Evolutionary conservation across 1,140 invertebrate species (phyloP), one percentile per base, ranked within the genome.

Genomic region (Aphidius gifuensis): DNA sequence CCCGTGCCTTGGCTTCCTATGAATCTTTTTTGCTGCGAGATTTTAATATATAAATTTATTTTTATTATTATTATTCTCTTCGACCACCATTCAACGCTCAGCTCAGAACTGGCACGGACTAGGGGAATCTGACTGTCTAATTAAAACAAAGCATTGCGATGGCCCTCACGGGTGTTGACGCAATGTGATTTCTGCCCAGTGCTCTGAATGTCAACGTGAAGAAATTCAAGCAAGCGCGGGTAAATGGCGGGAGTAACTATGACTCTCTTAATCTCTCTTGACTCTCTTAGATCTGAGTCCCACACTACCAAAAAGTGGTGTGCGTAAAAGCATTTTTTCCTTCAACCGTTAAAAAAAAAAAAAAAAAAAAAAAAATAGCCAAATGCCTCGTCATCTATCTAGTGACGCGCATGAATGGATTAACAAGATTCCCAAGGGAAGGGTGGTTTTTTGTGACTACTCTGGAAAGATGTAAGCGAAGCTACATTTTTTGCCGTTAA

Each of bases 101-200:
- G 81, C 85, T 89, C 86, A 88, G 88, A 90, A 90, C 88, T 90
- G 88, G 87, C 84, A 74, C 87, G 86, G 87, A 89, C 88, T 80
- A 83, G 84, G 85, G 84, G 85, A 87, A 87, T 88, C 86, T 84
- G 85, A 88, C 87, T 88, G 87, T 88, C 85, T 90, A 90, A 90
- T 91, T 90, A 90, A 91, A 91, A 90, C 88, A 90, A 88, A 91
- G 88, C 88, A 90, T 90, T 88, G 87, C 83, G 87, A 90, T 88
- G 87, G 87, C 85, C 84, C 81, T 75, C 75, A 76, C 79, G 79
- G 83, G 6, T 82, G 83, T 83, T 88, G 84, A 87, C 85, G 84
- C 84, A 86, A 85, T 87, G 85, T 87, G 85, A 86, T 88, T 88
- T 88, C 86, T 88, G 86, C 86, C 86, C 86, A 88, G 86, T 88